Percentiles rank a stretch among this genome's conserved stretches.
Evolutionary conservation across 2,113 vertebrate species (phyloP).

Genomic region (Nothocercus nigrocapillus): DNA sequence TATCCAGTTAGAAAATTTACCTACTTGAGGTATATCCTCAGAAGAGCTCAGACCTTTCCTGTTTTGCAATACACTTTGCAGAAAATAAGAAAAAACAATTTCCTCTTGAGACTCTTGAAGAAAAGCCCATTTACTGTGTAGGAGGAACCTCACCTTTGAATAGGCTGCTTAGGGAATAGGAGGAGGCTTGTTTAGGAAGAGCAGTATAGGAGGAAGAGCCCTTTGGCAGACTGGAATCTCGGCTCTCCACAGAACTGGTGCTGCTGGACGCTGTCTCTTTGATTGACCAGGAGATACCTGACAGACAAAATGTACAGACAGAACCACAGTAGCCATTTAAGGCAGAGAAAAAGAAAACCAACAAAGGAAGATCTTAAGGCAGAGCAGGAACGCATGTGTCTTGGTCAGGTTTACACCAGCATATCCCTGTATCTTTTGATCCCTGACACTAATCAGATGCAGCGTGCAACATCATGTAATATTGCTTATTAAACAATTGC

Average conservation of each 20-base stretch:
- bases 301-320: background rate
- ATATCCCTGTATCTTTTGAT: background rate
- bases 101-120: background rate
- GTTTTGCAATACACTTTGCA: background rate
- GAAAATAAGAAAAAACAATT: background rate
- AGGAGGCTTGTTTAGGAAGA: slow-evolving; percentile 84
- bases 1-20: background rate
- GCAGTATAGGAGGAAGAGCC: slow-evolving; percentile 71
- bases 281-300: slow-evolving; percentile 96
- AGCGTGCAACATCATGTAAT: rapidly evolving
- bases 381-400: rapidly evolving
- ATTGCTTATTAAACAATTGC: background rate
- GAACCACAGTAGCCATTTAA: background rate
- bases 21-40: background rate
- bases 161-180: slow-evolving; percentile 90
- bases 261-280: slow-evolving; percentile 88
- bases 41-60: background rate
- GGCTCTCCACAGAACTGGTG: slow-evolving; percentile 66
- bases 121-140: background rate
- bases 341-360: background rate
- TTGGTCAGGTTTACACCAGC: background rate
- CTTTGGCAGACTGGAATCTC: slow-evolving; percentile 80
- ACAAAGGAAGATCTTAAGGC: background rate
- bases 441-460: background rate
- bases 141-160: slow-evolving; percentile 87